Evolutionary conservation across 2,888 invertebrate genomes (phyloP), one percentile per base, ranked within the genome.

Genomic region (Julus scanicus): DNA sequence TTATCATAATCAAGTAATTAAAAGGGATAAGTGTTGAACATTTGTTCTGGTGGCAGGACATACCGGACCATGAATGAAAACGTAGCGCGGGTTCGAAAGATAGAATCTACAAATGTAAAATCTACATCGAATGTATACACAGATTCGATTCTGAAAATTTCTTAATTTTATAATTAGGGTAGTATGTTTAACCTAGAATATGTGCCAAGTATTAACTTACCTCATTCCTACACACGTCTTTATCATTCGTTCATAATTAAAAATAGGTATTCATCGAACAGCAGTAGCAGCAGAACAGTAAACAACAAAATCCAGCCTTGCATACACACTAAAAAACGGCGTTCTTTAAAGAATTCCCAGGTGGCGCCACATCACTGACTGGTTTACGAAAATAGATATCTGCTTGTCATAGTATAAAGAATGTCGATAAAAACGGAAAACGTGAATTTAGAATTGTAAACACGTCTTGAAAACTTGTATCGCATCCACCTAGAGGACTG

Each of bases 211-310:
- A 29, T 71, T 11, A 8, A 29, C 71, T 71, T 71, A 71, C 71
- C 71, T 71, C 71, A 71, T 71, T 63, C 71, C 29, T 71, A 29
- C 8, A 71, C 20, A 71, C 71, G 71, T 63, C 57, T n/a, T n/a
- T 71, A 5, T 71, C 71, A 71, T 29, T 71, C 29, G 71, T 29
- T 29, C 71, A 71, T 71, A 71, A 71, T 71, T 71, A 71, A 29
- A 71, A 71, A 71, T 71, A 71, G 9, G 29, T 71, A 71, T 29
- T 8, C 20, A 29, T n/a, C 71, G 29, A 44, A 44, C 44, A 44
- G 44, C 44, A 44, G 44, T 8, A 44, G 44, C 8, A 44, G 44
- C 5, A 44, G 44, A 44, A 44, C 6, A 29, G 71, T 29, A 29
- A 20, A 29, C 1, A 8, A 29, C 20, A 29, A 20, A 29, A 9